A percentile compares a stretch with the other conserved stretches of the same genome.
phyloP scores from a whole-genome alignment of 2,113 vertebrate species.

The Lophura nycthemera region DNA sequence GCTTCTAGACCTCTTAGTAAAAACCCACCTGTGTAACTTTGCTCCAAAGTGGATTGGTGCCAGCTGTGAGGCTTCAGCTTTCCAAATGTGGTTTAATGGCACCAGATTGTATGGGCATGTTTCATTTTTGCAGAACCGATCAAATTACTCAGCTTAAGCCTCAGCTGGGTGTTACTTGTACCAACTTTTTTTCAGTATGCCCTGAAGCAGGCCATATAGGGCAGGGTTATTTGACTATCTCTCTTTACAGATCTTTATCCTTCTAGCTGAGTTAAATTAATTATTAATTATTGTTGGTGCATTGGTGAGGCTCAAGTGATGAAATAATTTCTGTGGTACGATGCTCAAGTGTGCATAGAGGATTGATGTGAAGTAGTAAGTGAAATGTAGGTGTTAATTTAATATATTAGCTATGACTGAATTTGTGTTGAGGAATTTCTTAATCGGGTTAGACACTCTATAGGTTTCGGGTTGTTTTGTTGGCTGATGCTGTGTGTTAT shows the following conservation, averaged over 20 bases:
- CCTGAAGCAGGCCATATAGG: background rate
- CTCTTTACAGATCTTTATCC: rapidly evolving
- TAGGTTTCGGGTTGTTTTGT: background rate
- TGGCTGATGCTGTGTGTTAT: background rate
- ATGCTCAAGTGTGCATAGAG: background rate
- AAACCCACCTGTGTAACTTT: background rate
- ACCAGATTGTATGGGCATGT: rapidly evolving
- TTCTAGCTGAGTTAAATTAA: background rate
- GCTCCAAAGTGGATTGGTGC: background rate
- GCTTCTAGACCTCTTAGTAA: background rate
- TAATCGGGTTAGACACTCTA: background rate
- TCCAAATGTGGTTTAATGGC: background rate
- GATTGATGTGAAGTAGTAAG: background rate
- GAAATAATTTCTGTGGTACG: background rate
- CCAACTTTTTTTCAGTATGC: background rate
- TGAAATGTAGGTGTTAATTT: background rate
- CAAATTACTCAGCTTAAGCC: background rate
- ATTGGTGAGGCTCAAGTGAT: background rate
- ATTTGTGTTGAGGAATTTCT: background rate
- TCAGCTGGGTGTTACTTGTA: background rate
- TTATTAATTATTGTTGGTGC: background rate
- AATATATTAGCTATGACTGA: background rate
- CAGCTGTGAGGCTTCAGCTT: background rate
- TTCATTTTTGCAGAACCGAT: background rate
- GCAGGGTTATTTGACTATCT: background rate